phyloP scores from a whole-genome alignment of 2,797 vertebrate genomes.

The Enteromius thamalakanensis region DNA sequence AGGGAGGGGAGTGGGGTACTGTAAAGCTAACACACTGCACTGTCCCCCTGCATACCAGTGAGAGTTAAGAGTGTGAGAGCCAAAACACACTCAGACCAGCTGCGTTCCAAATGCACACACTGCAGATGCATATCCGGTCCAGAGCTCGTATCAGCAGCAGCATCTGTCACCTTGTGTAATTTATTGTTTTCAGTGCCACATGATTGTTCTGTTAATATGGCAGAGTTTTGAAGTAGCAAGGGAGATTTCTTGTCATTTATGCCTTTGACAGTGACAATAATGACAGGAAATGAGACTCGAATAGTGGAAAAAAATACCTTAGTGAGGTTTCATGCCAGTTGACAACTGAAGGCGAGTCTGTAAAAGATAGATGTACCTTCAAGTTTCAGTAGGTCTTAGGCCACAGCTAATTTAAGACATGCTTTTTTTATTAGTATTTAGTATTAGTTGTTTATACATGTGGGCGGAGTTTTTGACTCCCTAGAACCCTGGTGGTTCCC shows the following conservation, averaged over 20 bases:
- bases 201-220: slow-evolving; percentile 3
- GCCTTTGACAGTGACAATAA: background rate
- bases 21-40: slow-evolving; percentile 36
- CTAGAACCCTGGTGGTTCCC: background rate
- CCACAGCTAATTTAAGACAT: background rate
- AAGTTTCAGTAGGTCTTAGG: background rate
- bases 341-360: background rate
- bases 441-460: background rate
- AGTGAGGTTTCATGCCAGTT: background rate
- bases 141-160: background rate
- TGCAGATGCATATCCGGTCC: background rate
- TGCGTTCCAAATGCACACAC: slow-evolving; percentile 40
- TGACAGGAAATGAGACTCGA: background rate
- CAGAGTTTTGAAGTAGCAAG: background rate
- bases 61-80: slow-evolving; percentile 52
- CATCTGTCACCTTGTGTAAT: background rate
- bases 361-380: background rate
- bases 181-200: background rate
- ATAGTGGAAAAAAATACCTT: too few species aligned
- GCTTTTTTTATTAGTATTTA: background rate
- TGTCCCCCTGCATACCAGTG: slow-evolving; percentile 41
- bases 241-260: background rate
- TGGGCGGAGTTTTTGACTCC: background rate
- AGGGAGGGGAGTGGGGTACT: slow-evolving; percentile 4
- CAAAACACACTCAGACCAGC: slow-evolving; percentile 38